Evolutionary conservation across 2,797 vertebrate genomes (phyloP).

Genomic region (Knipowitschia caucasica): DNA sequence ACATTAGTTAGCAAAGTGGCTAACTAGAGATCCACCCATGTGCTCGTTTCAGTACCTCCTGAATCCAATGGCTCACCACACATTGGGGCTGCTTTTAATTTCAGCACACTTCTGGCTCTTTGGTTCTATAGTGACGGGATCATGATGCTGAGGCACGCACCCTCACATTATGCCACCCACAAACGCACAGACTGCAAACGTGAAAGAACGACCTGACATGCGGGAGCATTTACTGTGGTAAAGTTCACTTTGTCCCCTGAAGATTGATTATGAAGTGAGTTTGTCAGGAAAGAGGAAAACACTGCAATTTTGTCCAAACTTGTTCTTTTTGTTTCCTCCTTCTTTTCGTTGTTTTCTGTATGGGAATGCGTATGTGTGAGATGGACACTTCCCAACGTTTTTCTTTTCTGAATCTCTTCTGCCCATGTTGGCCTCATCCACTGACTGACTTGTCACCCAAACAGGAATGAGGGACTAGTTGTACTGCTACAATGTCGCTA

Average conservation of each 20-base stretch:
- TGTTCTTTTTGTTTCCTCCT: constrained; percentile 29
- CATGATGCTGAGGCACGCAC: constrained; percentile 8
- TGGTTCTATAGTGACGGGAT: constrained; percentile 14
- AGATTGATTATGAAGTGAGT: constrained; percentile 5
- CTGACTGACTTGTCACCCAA: constrained; percentile 70
- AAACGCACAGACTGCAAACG: constrained; percentile 4
- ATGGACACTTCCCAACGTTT: constrained; percentile 11
- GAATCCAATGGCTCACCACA: constrained; percentile 14
- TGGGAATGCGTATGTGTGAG: constrained; percentile 11
- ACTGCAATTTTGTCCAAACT: constrained; percentile 52
- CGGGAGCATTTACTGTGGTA: not conserved
- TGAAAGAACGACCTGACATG: not conserved
- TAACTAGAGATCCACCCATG: constrained; percentile 13
- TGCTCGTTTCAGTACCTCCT: constrained; percentile 21
- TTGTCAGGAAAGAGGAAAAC: constrained; percentile 17
- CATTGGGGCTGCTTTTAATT: constrained; percentile 5
- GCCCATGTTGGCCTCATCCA: constrained; percentile 77
- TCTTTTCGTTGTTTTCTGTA: constrained; percentile 44
- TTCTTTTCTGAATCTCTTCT: constrained; percentile 32
- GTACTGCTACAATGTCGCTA: constrained; percentile 66
- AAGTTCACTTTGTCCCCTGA: constrained; percentile 2
- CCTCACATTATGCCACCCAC: constrained; percentile 5
- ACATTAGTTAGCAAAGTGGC: constrained; percentile 28
- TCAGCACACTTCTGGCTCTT: constrained; percentile 4
- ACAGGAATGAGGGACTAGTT: constrained; percentile 81